Evolutionary conservation across 2,888 invertebrate genomes (phyloP), one percentile per base, ranked within the genome.

Genomic region (Papilio gigon): DNA sequence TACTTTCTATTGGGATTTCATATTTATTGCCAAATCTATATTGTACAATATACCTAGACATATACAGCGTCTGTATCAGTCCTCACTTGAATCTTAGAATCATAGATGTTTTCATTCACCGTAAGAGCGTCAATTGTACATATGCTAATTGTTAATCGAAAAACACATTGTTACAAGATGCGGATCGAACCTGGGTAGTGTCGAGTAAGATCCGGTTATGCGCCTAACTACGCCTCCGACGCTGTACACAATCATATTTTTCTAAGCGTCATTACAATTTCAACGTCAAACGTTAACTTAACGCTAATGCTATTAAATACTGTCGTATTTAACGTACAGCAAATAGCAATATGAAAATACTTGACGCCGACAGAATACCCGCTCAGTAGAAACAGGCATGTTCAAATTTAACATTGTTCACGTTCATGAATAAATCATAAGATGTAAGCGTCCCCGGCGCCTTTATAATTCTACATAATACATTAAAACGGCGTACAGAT

Each of bases 391-490:
- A 87, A 85, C 83, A 82, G 86, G 87, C 87, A 85, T 87, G 89
- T 86, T 89, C 88, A 87, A 90, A 90, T 90, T 89, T 86, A 84
- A 85, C 88, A 83, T 84, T 84, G 83, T 81, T 83, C 84, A 81
- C 79, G 78, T 87, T 92, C 89, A 92, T 92, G 91, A 91, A 91
- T 92, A 91, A 91, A 91, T 91, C 91, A 92, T 91, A 89, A 88
- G 89, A 88, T 87, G 84, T 88, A 84, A 88, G 86, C 87, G 84
- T 80, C 83, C 85, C 83, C 84, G 81, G 80, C 86, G 88, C 90
- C 88, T 87, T 90, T 88, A 88, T 92, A 91, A 92, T 90, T 89
- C 91, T 89, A 89, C 89, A 88, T 92, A 90, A 92, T 90, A 91
- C 91, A 91, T 91, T 90, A 89, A 89, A 91, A 90, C 89, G 85